phyloP scores from a whole-genome alignment of 2,888 invertebrate genomes.

The Zygothrica quintamaculata region DNA sequence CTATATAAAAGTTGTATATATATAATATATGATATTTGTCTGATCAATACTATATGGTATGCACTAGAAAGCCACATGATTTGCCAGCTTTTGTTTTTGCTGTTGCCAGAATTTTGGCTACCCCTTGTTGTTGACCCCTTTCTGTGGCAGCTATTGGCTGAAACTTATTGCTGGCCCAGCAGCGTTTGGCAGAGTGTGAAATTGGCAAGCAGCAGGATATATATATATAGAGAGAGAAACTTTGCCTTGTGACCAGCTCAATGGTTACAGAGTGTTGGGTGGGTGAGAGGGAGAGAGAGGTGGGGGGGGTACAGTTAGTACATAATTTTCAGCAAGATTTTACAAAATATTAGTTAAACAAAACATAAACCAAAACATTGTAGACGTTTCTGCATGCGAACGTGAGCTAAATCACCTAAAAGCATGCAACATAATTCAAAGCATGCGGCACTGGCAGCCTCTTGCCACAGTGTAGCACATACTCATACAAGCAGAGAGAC shows the following conservation, averaged over 20 bases:
- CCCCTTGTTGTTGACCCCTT: slow-evolving; percentile 45
- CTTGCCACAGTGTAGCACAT: slow-evolving; percentile 47
- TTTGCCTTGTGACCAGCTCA: slow-evolving; percentile 60
- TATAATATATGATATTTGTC: slow-evolving; percentile 7
- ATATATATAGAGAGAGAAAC: no score
- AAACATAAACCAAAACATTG: slow-evolving; percentile 75
- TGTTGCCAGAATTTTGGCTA: slow-evolving; percentile 36
- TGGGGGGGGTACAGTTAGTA: slow-evolving; percentile 41
- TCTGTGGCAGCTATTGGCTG: slow-evolving; percentile 56
- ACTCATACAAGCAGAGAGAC: slow-evolving; percentile 13
- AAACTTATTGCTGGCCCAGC: slow-evolving; percentile 71
- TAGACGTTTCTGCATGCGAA: slow-evolving; percentile 79
- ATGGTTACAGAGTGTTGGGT: slow-evolving; percentile 8
- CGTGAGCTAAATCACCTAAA: slow-evolving; percentile 77
- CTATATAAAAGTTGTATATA: neutral
- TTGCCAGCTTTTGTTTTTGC: slow-evolving; percentile 35
- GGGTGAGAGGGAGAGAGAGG: neutral
- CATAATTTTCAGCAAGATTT: slow-evolving; percentile 75
- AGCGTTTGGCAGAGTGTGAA: slow-evolving; percentile 79
- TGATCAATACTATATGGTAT: slow-evolving; percentile 24
- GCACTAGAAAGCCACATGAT: neutral
- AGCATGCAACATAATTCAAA: slow-evolving; percentile 80
- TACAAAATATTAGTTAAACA: slow-evolving; percentile 79
- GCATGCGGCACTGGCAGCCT: slow-evolving; percentile 61
- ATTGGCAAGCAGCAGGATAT: slow-evolving; percentile 76